Evolutionary conservation across 2,797 vertebrate genomes (phyloP).

Genomic region (Schizothorax lantsangensis): DNA sequence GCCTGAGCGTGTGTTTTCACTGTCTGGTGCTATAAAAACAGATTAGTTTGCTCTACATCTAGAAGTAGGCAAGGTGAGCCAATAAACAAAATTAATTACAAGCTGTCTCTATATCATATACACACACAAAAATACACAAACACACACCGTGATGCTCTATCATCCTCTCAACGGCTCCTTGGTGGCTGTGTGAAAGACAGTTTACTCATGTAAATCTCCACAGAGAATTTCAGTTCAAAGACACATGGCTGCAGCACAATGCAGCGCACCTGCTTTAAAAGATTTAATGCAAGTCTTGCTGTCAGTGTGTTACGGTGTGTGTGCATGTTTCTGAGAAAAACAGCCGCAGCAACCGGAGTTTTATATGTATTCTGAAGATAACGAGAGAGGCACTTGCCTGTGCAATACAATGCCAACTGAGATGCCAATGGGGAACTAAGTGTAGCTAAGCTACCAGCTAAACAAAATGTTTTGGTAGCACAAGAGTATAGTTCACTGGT

Average conservation of each 20-base stretch:
- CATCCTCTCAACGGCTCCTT: conserved; percentile 24
- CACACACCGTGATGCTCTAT: conserved; percentile 26
- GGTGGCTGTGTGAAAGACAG: conserved; percentile 19
- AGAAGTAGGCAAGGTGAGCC: conserved; percentile 39
- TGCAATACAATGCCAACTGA: neutral
- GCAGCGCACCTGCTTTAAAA: conserved; percentile 17
- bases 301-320: conserved; percentile 17
- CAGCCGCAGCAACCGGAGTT: conserved; percentile 23
- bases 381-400: neutral
- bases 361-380: neutral
- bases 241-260: conserved; percentile 11
- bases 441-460: neutral
- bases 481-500: neutral
- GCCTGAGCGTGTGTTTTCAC: conserved; percentile 10
- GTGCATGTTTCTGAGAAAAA: conserved; percentile 39
- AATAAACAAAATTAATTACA: conserved; percentile 51
- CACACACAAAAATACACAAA: conserved; percentile 15
- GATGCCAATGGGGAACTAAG: neutral
- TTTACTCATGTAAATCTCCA: conserved; percentile 42
- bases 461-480: neutral
- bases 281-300: conserved; percentile 31
- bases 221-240: conserved; percentile 36
- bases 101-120: conserved; percentile 19
- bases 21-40: conserved; percentile 42
- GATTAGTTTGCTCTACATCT: conserved; percentile 47